Percentiles rank a stretch among this genome's conserved stretches.
phyloP scores from a whole-genome alignment of 2,888 invertebrate genomes.

The Bombylius major region DNA sequence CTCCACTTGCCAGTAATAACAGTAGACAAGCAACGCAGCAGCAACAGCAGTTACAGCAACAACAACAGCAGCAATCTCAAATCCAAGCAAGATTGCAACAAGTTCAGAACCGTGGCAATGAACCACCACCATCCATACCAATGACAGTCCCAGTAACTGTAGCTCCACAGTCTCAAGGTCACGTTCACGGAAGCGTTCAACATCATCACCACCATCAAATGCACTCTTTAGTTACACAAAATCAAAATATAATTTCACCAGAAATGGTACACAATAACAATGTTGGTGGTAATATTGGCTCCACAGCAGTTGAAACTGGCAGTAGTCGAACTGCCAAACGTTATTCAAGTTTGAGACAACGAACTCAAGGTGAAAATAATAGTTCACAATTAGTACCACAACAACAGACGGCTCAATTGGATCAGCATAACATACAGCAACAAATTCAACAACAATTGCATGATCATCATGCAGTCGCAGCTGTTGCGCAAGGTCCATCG shows the following conservation, averaged over 20 bases:
- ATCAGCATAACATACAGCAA: constrained; percentile 19
- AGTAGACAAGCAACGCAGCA: neutral
- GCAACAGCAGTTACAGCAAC: constrained; percentile 12
- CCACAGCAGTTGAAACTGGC: constrained; percentile 18
- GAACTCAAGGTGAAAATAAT: constrained; percentile 31
- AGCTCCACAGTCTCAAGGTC: neutral
- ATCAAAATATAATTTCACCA: constrained; percentile 12
- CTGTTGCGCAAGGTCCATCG: constrained; percentile 17
- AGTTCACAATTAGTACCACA: constrained; percentile 17
- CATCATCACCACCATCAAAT: constrained; percentile 36
- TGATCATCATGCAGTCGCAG: constrained; percentile 22
- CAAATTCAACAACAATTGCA: constrained; percentile 22
- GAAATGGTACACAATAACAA: constrained; percentile 3
- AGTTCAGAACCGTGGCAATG: constrained; percentile 18
- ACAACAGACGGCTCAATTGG: constrained; percentile 24
- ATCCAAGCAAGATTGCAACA: constrained; percentile 12
- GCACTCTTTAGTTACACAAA: constrained; percentile 32
- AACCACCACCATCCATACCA: constrained; percentile 2
- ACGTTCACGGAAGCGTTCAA: neutral
- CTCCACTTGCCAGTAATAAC: neutral
- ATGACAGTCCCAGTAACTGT: neutral
- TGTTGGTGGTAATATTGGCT: neutral
- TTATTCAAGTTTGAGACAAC: constrained; percentile 53
- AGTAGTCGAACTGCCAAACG: constrained; percentile 39
- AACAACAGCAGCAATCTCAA: constrained; percentile 16